phyloP scores from a whole-genome alignment of 2,888 invertebrate genomes.

The Cataglyphis albicans region DNA sequence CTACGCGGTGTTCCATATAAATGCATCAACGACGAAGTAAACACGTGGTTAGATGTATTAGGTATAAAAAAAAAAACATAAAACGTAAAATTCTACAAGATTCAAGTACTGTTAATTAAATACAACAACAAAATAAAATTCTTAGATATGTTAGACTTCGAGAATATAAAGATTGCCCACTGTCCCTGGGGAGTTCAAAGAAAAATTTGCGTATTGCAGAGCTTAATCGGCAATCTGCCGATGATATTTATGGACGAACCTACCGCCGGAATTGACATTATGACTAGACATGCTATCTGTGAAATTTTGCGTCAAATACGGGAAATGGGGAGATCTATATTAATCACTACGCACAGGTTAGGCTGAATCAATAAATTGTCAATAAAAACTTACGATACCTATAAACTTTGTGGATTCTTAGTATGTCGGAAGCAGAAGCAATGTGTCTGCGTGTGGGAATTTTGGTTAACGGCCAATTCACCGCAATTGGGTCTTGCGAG shows the following conservation, averaged over 20 bases:
- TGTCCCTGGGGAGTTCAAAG: slow-evolving; percentile 67
- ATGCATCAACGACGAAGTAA: slow-evolving; percentile 65
- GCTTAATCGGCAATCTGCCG: slow-evolving; percentile 70
- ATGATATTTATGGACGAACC: slow-evolving; percentile 71
- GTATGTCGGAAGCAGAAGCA: slow-evolving; percentile 68
- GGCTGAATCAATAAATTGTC: slow-evolving; percentile 30
- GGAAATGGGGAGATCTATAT: slow-evolving; percentile 66
- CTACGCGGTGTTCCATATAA: slow-evolving; percentile 70
- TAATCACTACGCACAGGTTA: slow-evolving; percentile 66
- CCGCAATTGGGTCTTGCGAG: slow-evolving; percentile 63
- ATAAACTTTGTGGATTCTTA: slow-evolving; percentile 19
- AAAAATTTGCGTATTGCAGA: slow-evolving; percentile 68
- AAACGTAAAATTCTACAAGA: background rate
- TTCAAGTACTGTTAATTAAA: background rate
- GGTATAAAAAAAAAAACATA: slow-evolving; percentile 47
- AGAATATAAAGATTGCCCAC: slow-evolving; percentile 62
- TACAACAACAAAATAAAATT: background rate
- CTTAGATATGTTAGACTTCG: slow-evolving; percentile 71
- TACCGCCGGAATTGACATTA: slow-evolving; percentile 66
- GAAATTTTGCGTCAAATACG: slow-evolving; percentile 66
- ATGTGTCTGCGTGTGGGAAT: slow-evolving; percentile 68
- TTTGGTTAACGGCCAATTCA: slow-evolving; percentile 64
- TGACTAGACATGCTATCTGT: slow-evolving; percentile 64
- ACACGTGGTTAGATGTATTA: slow-evolving; percentile 71
- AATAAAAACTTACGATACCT: background rate